Evolutionary conservation across 2,797 vertebrate species (phyloP), one percentile per base, ranked within the genome.

Genomic region (Lepus townsendii): DNA sequence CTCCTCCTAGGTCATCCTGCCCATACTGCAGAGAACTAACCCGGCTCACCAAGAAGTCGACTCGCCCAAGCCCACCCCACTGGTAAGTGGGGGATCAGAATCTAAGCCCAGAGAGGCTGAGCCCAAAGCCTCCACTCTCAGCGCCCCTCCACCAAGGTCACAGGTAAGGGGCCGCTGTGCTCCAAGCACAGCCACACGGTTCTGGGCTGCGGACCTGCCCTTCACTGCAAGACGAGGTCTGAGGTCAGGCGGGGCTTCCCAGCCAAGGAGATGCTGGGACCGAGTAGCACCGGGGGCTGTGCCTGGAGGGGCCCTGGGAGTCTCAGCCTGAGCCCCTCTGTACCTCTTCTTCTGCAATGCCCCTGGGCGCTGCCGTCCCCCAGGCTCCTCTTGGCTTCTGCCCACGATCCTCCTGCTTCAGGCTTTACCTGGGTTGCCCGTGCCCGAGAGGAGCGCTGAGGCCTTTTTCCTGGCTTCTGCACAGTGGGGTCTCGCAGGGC

Each of bases 371-470:
- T 2, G 6, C n/a, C 12, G 12, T 24, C 69, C 63, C 66, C 83
- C 24, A 75, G 54, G 7, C 17, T n/a, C 24, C 9, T 27, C 13
- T 30, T 16, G 35, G 32, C 63, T 54, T 17, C 42, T 30, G 26
- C 7, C 0, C 0, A 0, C 30, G 57, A 19, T 20, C 54, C 12
- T n/a, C 0, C 16, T 47, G 69, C 22, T 50, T 80, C 14, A 57
- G 54, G 54, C 54, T 57, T 57, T 9, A 47, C 42, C 42, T 76
- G 42, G 16, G 13, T 32, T 69, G 57, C 8, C 4, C 32, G 20
- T 50, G 65, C 32, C 9, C 12, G 35, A 38, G 57, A 47, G 47
- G 2, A 50, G 38, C 12, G 30, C 27, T 2, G 1, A 12, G 32
- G 50, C 5, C 14, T 38, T 32, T 62, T 35, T 60, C 30, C n/a